Evolutionary conservation across 2,113 vertebrate genomes (phyloP), one percentile per base, ranked within the genome.

Genomic region (Equus przewalskii): DNA sequence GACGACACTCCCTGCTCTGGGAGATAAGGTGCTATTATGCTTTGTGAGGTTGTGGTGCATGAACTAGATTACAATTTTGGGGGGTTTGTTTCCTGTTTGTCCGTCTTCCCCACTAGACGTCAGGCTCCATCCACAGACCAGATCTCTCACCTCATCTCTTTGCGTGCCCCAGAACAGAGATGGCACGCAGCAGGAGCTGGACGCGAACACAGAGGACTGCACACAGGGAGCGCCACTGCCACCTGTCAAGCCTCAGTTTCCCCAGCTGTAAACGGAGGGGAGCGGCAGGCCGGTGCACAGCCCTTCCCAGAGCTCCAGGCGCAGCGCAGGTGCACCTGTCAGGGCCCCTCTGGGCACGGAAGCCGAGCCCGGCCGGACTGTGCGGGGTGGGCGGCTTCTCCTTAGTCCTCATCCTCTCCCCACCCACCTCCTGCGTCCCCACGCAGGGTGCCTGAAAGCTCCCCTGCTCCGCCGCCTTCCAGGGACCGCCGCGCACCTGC

Each of bases 41-140:
- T 18, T 22, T 14, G 1, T 2, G 49, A 22, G 6, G 21, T 4
- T 22, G 6, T 0, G 6, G 1, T 3, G 30, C 1, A 0, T 18
- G 36, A 15, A 19, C 9, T 15, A 5, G 0, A 0, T 30, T 8
- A 41, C 16, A 13, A 22, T 24, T 7, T 10, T 6, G 5, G 1
- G 44, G 69, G 36, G 3, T 41, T 62, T 64, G 69, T 41, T 64
- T 60, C 44, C 44, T 44, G 15, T 36, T 73, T 7, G 7, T 3
- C 2, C 4, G 41, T 33, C 26, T 9, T 33, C 21, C 49, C 14
- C 6, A 2, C 22, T 7, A 30, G 75, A 46, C 10, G 2, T 4
- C 26, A 19, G 33, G 13, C 70, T 76, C 60, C 5, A 19, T 10
- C 2, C 4, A 9, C 49, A 49, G 30, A 2, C 19, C 83, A 5